Evolutionary conservation across 2,888 invertebrate genomes (phyloP).

Genomic region (Tachina fera): DNA sequence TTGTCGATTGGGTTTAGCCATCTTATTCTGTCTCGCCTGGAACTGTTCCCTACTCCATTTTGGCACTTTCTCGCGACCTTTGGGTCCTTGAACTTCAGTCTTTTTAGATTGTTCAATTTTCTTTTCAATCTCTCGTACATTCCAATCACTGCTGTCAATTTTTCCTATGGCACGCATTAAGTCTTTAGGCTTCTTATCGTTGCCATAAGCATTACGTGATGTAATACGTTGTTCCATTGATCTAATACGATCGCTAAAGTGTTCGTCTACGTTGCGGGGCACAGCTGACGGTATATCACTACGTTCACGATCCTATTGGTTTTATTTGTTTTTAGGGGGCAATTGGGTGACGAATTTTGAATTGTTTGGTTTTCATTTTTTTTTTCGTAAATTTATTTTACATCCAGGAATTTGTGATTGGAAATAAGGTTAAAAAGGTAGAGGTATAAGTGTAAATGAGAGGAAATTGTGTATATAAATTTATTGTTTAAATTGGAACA

Average conservation of each 20-base stretch:
- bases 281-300: conserved; percentile 81
- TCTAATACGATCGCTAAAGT: conserved; percentile 85
- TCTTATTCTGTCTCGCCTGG: conserved; percentile 87
- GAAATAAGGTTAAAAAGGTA: conserved; percentile 56
- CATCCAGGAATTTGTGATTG: conserved; percentile 50
- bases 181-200: conserved; percentile 92
- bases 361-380: conserved; percentile 21
- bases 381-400: conserved; percentile 32
- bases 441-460: conserved; percentile 60
- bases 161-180: conserved; percentile 93
- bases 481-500: conserved; percentile 27
- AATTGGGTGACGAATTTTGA: conserved; percentile 57
- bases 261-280: conserved; percentile 81
- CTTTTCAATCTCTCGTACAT: conserved; percentile 94
- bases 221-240: conserved; percentile 91
- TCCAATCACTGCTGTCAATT: conserved; percentile 95
- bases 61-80: conserved; percentile 90
- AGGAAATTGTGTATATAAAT: conserved; percentile 48
- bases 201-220: conserved; percentile 84
- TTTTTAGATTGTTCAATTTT: conserved; percentile 88
- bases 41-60: conserved; percentile 94
- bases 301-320: conserved; percentile 82
- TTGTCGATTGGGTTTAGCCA: conserved; percentile 87
- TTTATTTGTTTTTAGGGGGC: conserved; percentile 63
- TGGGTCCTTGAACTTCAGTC: conserved; percentile 81